Evolutionary conservation across 2,797 vertebrate species (phyloP), one percentile per base, ranked within the genome.

Genomic region (Argyrosomus regius): DNA sequence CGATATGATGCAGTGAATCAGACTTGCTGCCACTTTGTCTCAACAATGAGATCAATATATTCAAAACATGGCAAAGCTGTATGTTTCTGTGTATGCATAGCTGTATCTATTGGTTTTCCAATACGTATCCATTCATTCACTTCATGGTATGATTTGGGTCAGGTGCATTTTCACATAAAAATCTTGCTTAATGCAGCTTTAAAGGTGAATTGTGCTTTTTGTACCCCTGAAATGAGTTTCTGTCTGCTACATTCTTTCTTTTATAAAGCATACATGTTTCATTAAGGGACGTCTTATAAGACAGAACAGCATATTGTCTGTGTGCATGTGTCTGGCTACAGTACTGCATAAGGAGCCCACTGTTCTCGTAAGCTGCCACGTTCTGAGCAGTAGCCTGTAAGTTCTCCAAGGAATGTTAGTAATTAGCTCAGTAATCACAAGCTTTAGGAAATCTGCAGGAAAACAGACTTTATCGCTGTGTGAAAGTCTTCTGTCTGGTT

Each of bases 401-500:
- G 90, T 91, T 93, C 88, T 83, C 86, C 1, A 5, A 87, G 93
- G 94, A 96, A 96, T 96, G 94, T 90, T 80, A 72, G 93, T 95
- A 92, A 95, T 95, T 96, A 94, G 90, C 87, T 93, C 85, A 48
- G 89, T 94, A 95, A 95, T 94, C 92, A 90, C 89, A 90, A 90
- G 91, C 91, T 94, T 94, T 93, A 84, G 92, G 87, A 95, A 94
- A 94, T 94, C 87, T 91, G 87, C 80, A 78, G 84, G 88, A 92
- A 92, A 93, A 92, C 80, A 83, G 77, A 86, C 91, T 86, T 90
- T 84, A 88, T 89, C 80, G 77, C 81, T 91, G 69, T 89, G 84
- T 87, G 78, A 90, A 92, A 85, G 79, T 82, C 71, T 81, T 82
- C 82, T 77, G 77, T 90, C 71, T 87, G 80, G 22, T 57, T 43